Conservation (phyloP, 2,797 vertebrate genomes). For the Labeo calbasu region DNA sequence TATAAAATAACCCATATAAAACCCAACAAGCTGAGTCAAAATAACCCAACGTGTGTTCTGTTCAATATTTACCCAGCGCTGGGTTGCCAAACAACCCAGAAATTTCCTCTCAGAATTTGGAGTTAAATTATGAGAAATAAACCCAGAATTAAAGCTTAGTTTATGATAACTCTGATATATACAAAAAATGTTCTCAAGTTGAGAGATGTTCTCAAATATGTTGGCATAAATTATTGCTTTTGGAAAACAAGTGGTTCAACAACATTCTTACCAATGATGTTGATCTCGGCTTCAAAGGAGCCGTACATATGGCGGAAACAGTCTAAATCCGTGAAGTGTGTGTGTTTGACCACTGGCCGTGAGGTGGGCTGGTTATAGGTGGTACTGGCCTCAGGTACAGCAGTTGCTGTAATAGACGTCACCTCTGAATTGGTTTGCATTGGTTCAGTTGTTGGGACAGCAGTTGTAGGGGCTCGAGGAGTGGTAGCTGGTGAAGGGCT, state of each 20-base stretch:
- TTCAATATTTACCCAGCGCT: no score
- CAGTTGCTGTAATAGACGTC: conserved; percentile 38
- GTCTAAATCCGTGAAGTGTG: conserved; percentile 46
- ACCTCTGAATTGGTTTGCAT: conserved; percentile 55
- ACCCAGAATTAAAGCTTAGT: background rate
- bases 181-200: background rate
- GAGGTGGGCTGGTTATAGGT: conserved; percentile 24
- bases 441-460: conserved; percentile 64
- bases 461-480: conserved; percentile 49
- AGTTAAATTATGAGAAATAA: background rate
- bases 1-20: no score
- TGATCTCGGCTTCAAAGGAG: conserved; percentile 77
- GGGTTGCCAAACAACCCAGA: no score
- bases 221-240: background rate
- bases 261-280: conserved; percentile 80
- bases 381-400: conserved; percentile 39
- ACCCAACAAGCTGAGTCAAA: no score
- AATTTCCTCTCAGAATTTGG: background rate
- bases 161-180: background rate
- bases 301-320: conserved; percentile 87
- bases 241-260: background rate
- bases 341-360: conserved; percentile 51
- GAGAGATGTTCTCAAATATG: background rate
- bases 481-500: conserved; percentile 43
- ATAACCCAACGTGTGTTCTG: no score